Base-by-base conservation (phyloP, 2,113 vertebrate genomes). In the Pachycephala philippinensis region DNA sequence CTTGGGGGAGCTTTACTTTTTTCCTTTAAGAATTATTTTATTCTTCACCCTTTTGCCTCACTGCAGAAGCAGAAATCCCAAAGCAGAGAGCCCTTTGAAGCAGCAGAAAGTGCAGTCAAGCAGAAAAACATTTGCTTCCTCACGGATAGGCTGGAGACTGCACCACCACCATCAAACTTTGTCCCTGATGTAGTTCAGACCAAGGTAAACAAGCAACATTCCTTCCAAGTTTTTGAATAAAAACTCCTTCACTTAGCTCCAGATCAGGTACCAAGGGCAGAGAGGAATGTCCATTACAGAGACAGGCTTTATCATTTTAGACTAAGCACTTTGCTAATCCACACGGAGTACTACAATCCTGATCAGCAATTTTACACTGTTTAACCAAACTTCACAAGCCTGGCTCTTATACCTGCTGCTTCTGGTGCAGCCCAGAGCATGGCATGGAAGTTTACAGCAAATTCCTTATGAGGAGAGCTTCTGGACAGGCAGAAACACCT, bases 191-290 rank as follows among this genome's bases (percentile, higher is more conserved):
- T 78, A 85, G 65, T 53, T 87, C 52, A 93, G 71, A 88, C 71
- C 72, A 92, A 94, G 61, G 63, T 76, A 95, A 95, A 84, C 53
- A 66, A 76, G 52, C 65, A 89, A 65, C 87, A 84, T 94, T 93
- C 95, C 77, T 85, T 77, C 76, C 85, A 87, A 79, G 40, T 47
- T 89, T 95, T 75, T 61, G 47, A 90, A 70, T 39, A 75, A 89
- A 87, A 79, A 3, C 60, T 75, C 69, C 53, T 82, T 88, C 53
- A 60, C 54, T 39, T 50, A 56, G 56, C 72, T 84, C 30, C 20
- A 50, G 53, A 59, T 74, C 65, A 86, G 89, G 77, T 61, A 66
- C 72, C 53, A 33, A 1, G 6, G 16, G 63, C 66, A 83, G 59
- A 75, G 80, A 76, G 77, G 39, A 74, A 90, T 40, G 65, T 42